Conservation (phyloP, 2,797 vertebrate species). For the Graptemys geographica region DNA sequence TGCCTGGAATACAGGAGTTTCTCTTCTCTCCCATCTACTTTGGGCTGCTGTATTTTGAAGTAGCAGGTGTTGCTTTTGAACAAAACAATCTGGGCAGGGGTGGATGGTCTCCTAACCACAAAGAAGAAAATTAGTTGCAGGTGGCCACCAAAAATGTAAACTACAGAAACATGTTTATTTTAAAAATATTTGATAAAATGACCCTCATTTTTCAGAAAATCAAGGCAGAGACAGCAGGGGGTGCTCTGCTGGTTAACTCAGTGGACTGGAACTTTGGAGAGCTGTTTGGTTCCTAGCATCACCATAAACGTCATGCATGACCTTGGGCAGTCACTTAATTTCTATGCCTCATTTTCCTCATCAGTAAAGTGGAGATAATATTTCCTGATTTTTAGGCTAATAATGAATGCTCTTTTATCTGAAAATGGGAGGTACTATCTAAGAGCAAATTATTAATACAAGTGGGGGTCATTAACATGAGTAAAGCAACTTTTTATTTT, state of each 20-base stretch:
- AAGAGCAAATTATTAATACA: too few relatives aligned
- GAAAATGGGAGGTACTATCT: too few relatives aligned
- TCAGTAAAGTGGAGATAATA: neutral
- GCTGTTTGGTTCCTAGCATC: neutral
- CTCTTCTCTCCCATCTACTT: neutral
- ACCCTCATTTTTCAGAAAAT: neutral
- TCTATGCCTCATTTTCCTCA: neutral
- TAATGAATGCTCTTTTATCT: neutral
- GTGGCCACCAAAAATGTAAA: neutral
- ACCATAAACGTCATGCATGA: neutral
- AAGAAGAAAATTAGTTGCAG: neutral
- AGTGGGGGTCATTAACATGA: too few relatives aligned
- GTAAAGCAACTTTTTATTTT: too few relatives aligned
- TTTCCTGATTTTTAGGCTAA: constrained; percentile 1
- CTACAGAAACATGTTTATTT: neutral
- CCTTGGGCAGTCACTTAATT: neutral
- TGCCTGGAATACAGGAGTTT: neutral
- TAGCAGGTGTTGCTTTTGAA: neutral
- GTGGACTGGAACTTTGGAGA: constrained; percentile 9
- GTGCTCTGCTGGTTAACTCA: neutral
- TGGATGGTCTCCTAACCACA: neutral
- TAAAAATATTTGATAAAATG: neutral
- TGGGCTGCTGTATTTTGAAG: neutral
- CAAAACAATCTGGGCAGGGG: neutral
- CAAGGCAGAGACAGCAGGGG: neutral